Percentiles rank a stretch among this genome's conserved stretches.
Conservation (phyloP, 2,113 vertebrate genomes). For the Trochalopteron elliotii region DNA sequence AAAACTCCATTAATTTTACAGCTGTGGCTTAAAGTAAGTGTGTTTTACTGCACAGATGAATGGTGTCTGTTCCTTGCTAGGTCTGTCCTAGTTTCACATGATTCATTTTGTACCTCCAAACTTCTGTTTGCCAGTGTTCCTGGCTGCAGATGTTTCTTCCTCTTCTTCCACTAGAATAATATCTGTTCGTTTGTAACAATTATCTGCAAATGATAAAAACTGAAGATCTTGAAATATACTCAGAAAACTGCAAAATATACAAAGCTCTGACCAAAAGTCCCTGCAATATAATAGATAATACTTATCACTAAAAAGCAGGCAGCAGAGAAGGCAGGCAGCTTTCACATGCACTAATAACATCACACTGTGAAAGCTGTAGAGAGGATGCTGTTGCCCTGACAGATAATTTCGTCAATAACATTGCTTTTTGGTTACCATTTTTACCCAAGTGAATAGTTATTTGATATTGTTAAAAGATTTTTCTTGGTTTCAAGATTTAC, state of each 20-base stretch:
- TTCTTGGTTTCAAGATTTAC: not conserved
- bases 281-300: slow-evolving; percentile 39
- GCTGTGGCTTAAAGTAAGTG: not conserved
- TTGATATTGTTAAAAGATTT: slow-evolving; percentile 1
- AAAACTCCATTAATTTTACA: slow-evolving; percentile 36
- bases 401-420: slow-evolving; percentile 20
- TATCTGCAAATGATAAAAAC: slow-evolving; percentile 22
- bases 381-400: not conserved
- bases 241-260: not conserved
- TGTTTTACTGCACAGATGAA: slow-evolving; percentile 7
- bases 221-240: slow-evolving; percentile 17
- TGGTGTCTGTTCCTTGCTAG: not conserved
- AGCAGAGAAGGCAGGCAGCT: slow-evolving; percentile 21
- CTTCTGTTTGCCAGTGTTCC: not conserved
- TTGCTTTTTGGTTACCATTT: slow-evolving; percentile 1
- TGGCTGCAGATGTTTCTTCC: not conserved
- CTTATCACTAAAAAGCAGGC: slow-evolving; percentile 52
- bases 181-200: slow-evolving; percentile 26
- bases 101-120: not conserved
- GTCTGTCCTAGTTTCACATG: not conserved
- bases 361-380: not conserved
- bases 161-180: not conserved
- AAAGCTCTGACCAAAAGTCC: not conserved
- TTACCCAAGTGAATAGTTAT: not conserved
- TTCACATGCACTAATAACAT: not conserved